Base-by-base conservation (phyloP, 1,140 invertebrate genomes). In the Notospermus geniculatus region DNA sequence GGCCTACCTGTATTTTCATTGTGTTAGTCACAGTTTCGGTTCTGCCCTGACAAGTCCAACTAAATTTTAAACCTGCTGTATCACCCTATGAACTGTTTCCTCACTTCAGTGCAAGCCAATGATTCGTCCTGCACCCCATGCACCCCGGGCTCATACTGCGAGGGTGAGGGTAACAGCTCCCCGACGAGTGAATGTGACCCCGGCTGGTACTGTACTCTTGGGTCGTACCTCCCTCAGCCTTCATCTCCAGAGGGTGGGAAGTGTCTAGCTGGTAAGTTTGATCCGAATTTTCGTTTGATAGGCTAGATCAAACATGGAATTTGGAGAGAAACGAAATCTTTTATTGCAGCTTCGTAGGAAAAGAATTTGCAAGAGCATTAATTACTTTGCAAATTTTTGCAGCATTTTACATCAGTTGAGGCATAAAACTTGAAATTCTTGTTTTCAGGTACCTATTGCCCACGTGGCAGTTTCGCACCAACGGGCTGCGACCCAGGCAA, bases 151-250 rank as follows among this genome's bases (percentile, higher is more conserved):
- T 65, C 57, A 13, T 79, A 73, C 69, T 79, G 77, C 59, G 73
- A 54, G 0, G 70, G 71, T n/a, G 59, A 63, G 29, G 77, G 77
- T 2, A 63, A 74, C n/a, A 65, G 45, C 22, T 50, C 46, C 19
- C 71, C 73, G 15, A 77, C 75, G 39, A 71, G 54, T 9, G 43
- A 62, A 36, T 79, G 77, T 73, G 71, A 76, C 41, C 59, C 72
- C 13, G 77, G 77, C 23, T 79, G 77, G 77, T 79, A 71, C 62
- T 79, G 77, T 62, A 70, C 68, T n/a, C 39, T 73, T 2, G 69
- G 72, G 0, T 72, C 77, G 13, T 66, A 45, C 45, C 50, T 72
- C 15, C 64, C 71, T 17, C 73, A 74, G n/a, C 76, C 75, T 4
- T 55, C 70, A 1, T 54, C 62, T 39, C 72, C 76, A 30, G 68